phyloP scores from a whole-genome alignment of 2,888 invertebrate genomes.

The Colletes collaris region DNA sequence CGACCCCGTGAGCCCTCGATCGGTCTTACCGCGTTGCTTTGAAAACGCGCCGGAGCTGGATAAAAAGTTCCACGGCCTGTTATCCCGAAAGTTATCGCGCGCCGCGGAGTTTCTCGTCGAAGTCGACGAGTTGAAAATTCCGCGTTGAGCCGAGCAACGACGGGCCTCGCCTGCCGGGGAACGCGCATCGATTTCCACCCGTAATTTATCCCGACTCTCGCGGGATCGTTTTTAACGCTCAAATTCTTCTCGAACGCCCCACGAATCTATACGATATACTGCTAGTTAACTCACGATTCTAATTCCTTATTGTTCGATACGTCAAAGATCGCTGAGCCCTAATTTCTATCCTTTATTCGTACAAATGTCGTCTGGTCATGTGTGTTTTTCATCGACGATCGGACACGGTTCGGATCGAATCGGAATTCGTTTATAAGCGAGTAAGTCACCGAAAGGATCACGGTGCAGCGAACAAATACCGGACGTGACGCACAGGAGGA shows the following conservation, averaged over 20 bases:
- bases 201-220: no score
- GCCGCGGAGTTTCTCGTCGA: slow-evolving; percentile 8
- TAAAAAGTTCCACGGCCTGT: slow-evolving; percentile 63
- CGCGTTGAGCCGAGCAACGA: slow-evolving; percentile 11
- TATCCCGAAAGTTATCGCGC: slow-evolving; percentile 56
- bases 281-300: no score
- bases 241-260: no score
- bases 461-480: slow-evolving; percentile 54
- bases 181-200: background rate
- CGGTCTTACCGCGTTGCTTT: slow-evolving; percentile 51
- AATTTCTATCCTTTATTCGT: no score
- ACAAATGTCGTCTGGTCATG: no score
- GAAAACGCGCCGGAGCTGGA: slow-evolving; percentile 40
- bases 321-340: no score
- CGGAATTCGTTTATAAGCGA: slow-evolving; percentile 61
- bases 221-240: no score
- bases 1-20: slow-evolving; percentile 45
- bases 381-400: slow-evolving; percentile 15
- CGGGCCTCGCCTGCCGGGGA: background rate
- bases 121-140: slow-evolving; percentile 52
- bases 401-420: background rate
- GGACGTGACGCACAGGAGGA: slow-evolving; percentile 61
- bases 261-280: no score
- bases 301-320: no score
- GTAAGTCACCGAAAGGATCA: slow-evolving; percentile 45